Base-by-base conservation (phyloP, 2,797 vertebrate species). In the Diplodus puntazzo region DNA sequence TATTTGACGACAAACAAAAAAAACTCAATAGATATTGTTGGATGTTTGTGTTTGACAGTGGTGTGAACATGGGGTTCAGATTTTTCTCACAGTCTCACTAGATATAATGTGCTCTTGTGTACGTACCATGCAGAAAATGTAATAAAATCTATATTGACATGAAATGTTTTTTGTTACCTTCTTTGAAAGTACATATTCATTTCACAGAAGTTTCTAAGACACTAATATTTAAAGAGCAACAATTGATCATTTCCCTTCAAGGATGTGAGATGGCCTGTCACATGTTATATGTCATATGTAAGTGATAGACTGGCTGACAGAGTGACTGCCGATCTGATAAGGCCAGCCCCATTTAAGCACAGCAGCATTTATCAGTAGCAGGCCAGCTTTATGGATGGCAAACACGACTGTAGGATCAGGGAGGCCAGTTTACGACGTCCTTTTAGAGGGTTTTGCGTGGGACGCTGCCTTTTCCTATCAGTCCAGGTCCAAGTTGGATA, bases 281-380 rank as follows among this genome's bases (percentile, higher is more conserved):
- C 57, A 69, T 70, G 69, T 73, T 66, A 62, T 34, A 68, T 25
- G 50, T 81, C 71, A 71, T 70, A 39, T 77, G 59, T 71, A 75
- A 88, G 62, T 81, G 83, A 89, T 79, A 81, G 43, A 21, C 75
- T n/a, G 50, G 55, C 62, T 87, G 82, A 85, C 71, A 30, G 83
- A 82, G 54, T 80, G 85, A 90, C 84, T 87, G 87, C 50, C 23
- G 4, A 90, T 91, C 89, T 89, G 93, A 94, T 94, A 92, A 89
- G 83, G 0, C 43, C 12, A 49, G 34, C 69, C 77, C 80, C 63
- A 63, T 84, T 86, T 82, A 81, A 78, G 81, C 73, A 50, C 71
- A 79, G 80, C 74, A 69, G 80, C 72, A 66, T 88, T 93, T 93
- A 92, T 94, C 93, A 89, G 92, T 63, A 78, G 80, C 67, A 39